Evolutionary conservation across 92 coral and sea anemone species (phyloP), one percentile per base, ranked within the genome.

Genomic region (Heliopora coerulea): DNA sequence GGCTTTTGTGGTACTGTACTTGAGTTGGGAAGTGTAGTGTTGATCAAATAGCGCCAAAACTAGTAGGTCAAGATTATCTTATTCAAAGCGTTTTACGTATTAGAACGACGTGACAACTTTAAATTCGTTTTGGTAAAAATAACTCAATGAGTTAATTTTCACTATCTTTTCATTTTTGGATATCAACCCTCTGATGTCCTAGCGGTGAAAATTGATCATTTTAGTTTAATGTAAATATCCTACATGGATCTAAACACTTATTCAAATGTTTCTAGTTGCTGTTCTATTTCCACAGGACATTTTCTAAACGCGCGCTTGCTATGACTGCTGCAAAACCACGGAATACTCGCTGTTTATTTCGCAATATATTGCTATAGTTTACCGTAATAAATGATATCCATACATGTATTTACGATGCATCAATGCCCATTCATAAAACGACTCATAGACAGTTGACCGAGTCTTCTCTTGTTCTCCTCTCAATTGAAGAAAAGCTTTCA

Each of bases 31-130:
- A n/a, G n/a, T n/a, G n/a, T n/a, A 37, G 42, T 37, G 42, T 37
- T 37, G 42, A 37, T 5, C 5, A 56, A 56, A 56, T 56, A 31
- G 61, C 61, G 61, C 61, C 61, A 56, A 56, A 56, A 56, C 23
- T 14, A 17, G 9, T 17, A 7, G 7, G 10, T 46, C 14, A 46
- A 8, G 2, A 46, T 8, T 46, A 6, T 46, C 2, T 46, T 7
- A 46, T 46, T 7, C n/a, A 46, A n/a, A 8, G 2, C 7, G 14
- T 37, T 37, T 37, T 4, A 37, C 12, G 12, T 12, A n/a, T 37
- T 5, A 12, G 42, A 37, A 37, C 42, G 12, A 37, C 12, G 42
- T 12, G 6, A 37, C 42, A 37, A 12, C 42, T 37, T 37, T n/a
- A n/a, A n/a, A n/a, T n/a, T n/a, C n/a, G n/a, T n/a, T n/a, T n/a